Evolutionary conservation across 2,113 vertebrate species (phyloP).

Genomic region (Callionymus lyra): DNA sequence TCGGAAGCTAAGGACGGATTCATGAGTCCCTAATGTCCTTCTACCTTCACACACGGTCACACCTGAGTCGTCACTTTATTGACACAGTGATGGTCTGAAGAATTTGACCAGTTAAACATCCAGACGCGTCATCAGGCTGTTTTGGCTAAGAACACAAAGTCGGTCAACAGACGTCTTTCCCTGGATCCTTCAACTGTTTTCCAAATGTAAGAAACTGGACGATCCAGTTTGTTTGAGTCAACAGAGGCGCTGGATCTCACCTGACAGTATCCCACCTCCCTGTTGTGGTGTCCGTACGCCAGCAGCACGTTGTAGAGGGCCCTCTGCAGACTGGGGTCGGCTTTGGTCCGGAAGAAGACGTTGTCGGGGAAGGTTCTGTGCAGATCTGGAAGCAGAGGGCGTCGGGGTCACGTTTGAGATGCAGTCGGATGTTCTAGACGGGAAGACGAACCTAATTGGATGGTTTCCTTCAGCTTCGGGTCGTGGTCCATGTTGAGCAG

Average conservation of each 20-base stretch:
- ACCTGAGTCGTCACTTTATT: no score
- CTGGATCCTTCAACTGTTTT: neutral
- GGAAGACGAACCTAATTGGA: constrained; percentile 68
- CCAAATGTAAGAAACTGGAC: neutral
- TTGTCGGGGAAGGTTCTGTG: constrained; percentile 97
- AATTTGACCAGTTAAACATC: no score
- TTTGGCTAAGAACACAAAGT: no score
- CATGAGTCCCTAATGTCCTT: neutral
- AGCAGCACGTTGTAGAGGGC: constrained; percentile 80
- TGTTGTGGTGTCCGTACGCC: constrained; percentile 87
- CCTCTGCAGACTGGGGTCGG: constrained; percentile 77
- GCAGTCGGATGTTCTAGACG: neutral
- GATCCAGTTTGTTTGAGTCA: constrained; percentile 15
- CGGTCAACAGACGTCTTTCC: no score
- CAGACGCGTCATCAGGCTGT: no score
- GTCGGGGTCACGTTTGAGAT: neutral
- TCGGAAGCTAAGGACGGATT: no score
- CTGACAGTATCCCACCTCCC: constrained; percentile 89
- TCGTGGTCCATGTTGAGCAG: constrained; percentile 75
- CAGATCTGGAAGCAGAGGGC: constrained; percentile 68
- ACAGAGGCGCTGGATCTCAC: constrained; percentile 49
- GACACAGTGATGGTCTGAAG: no score
- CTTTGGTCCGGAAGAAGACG: constrained; percentile 72
- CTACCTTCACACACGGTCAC: neutral
- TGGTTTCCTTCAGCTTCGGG: constrained; percentile 74